phyloP scores from a whole-genome alignment of 2,113 vertebrate genomes.

The Toxotes chatareus region DNA sequence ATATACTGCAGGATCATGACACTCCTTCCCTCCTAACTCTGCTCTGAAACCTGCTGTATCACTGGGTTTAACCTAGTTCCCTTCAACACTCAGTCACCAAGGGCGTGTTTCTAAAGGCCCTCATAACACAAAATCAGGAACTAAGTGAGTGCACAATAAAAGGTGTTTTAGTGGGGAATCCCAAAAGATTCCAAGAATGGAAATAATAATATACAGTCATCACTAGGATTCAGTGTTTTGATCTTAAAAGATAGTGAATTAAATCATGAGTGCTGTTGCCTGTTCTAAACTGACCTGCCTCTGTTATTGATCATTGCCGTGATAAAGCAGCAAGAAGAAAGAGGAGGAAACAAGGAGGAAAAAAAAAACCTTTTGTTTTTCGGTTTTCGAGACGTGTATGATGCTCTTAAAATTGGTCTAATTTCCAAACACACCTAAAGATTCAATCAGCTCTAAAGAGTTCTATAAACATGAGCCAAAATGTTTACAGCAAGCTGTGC shows the following conservation, averaged over 20 bases:
- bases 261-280: neutral
- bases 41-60: neutral
- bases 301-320: neutral
- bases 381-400: neutral
- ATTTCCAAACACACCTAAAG: neutral
- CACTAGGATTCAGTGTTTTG: neutral
- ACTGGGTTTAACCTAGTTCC: constrained; percentile 1
- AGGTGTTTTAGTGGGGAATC: constrained; percentile 9
- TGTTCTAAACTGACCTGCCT: neutral
- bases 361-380: neutral
- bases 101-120: neutral
- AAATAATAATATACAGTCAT: neutral
- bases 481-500: neutral
- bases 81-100: neutral
- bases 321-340: neutral
- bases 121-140: neutral
- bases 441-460: neutral
- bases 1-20: neutral
- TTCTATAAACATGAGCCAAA: neutral
- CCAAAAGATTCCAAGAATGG: neutral
- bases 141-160: neutral
- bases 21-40: too few relatives aligned
- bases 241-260: too few relatives aligned
- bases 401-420: neutral
- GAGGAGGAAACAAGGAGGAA: neutral